Conservation (phyloP, 2,113 vertebrate species). For the crab-eating macaque (Macaca fascicularis) region DNA sequence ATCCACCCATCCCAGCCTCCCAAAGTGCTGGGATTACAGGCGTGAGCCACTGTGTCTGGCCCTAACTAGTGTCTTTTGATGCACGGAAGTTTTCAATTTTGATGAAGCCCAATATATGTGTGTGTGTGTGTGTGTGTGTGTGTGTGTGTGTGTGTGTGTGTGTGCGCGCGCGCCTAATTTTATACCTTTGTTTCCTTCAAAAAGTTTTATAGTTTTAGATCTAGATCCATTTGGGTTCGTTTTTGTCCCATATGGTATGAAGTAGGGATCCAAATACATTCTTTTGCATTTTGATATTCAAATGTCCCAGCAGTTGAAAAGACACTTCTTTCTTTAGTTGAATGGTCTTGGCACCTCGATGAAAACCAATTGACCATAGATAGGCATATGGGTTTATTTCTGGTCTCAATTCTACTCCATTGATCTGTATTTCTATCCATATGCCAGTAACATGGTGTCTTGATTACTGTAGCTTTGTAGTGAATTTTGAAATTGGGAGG, state of each 20-base stretch:
- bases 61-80: not conserved
- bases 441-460: not conserved
- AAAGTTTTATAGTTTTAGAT: not conserved
- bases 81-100: not conserved
- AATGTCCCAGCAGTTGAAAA: not conserved
- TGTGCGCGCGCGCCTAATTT: not conserved
- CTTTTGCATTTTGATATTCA: not conserved
- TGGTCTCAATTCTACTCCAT: too few species aligned
- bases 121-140: not conserved
- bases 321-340: not conserved
- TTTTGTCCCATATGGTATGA: not conserved
- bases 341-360: too few species aligned
- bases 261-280: not conserved
- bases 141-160: too few species aligned
- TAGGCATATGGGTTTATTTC: too few species aligned
- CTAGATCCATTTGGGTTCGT: not conserved
- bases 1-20: not conserved
- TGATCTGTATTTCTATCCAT: too few species aligned
- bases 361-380: too few species aligned
- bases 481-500: not conserved
- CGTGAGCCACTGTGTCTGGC: too few species aligned
- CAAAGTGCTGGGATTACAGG: not conserved
- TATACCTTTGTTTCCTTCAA: not conserved
- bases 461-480: not conserved
- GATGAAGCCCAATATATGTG: not conserved